Evolutionary conservation across 1,140 invertebrate genomes (phyloP).

Genomic region (Halyomorpha halys): DNA sequence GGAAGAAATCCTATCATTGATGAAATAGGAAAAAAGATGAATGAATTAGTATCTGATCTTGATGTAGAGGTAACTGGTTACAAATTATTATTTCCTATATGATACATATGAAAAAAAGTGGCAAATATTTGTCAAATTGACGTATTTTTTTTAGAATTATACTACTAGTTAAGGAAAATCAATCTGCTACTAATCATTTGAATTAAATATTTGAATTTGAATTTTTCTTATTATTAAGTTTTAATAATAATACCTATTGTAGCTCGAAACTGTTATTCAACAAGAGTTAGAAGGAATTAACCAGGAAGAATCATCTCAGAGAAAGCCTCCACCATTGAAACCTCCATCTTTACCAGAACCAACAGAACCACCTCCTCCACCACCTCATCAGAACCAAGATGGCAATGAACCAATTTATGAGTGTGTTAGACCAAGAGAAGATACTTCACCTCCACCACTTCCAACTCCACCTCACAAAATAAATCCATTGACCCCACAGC

Average conservation of each 20-base stretch:
- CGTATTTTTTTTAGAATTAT: too few species aligned
- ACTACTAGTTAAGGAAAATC: too few species aligned
- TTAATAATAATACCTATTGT: background rate
- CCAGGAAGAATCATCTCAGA: conserved; percentile 22
- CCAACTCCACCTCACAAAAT: conserved; percentile 39
- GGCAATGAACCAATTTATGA: conserved; percentile 71
- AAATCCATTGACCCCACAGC: conserved; percentile 34
- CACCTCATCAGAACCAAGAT: conserved; percentile 38
- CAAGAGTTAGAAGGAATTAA: conserved; percentile 39
- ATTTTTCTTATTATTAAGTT: too few species aligned
- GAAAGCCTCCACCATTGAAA: conserved; percentile 24
- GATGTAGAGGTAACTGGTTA: conserved; percentile 47
- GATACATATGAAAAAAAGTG: background rate
- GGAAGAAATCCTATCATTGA: conserved; percentile 57
- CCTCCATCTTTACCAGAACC: conserved; percentile 56
- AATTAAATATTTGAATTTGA: too few species aligned
- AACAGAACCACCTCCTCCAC: conserved; percentile 58
- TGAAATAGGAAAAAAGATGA: conserved; percentile 77
- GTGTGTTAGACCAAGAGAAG: conserved; percentile 58
- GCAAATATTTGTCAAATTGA: too few species aligned
- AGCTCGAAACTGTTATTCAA: conserved; percentile 50
- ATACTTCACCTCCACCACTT: conserved; percentile 41
- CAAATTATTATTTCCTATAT: background rate
- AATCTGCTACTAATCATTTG: too few species aligned
- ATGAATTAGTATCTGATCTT: conserved; percentile 65